A percentile compares a stretch with the other conserved stretches of the same genome.
Evolutionary conservation across 2,888 invertebrate genomes (phyloP).

Genomic region (Amphipyra berbera): DNA sequence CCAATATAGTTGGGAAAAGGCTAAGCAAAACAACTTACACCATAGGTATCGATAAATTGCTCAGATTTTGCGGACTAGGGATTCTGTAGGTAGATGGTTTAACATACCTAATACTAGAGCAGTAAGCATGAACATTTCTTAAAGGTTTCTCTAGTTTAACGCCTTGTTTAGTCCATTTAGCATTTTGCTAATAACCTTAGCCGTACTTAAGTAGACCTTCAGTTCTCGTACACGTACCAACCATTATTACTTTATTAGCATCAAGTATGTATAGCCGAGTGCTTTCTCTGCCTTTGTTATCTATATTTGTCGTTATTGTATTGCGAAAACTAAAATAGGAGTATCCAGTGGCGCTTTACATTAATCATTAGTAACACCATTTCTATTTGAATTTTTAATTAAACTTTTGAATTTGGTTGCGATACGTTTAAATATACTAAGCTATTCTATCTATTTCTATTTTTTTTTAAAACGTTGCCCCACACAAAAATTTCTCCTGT

Average conservation of each 20-base stretch:
- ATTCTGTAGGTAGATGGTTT: too few species aligned
- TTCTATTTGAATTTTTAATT: too few species aligned
- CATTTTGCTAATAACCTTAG: slow-evolving; percentile 37
- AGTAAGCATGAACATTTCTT: neutral
- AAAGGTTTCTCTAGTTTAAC: slow-evolving; percentile 28
- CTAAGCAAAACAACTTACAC: too few species aligned
- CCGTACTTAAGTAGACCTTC: slow-evolving; percentile 17
- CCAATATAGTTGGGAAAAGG: too few species aligned
- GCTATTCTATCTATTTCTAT: too few species aligned
- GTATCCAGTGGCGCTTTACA: slow-evolving; percentile 3
- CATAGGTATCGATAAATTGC: too few species aligned
- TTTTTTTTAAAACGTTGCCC: too few species aligned
- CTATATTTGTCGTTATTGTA: slow-evolving; percentile 34
- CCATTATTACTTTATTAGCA: slow-evolving; percentile 28
- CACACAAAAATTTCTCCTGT: too few species aligned
- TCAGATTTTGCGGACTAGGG: too few species aligned
- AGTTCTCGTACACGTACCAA: slow-evolving; percentile 10
- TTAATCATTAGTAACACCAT: neutral
- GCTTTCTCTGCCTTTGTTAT: slow-evolving; percentile 53
- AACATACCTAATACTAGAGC: too few species aligned
- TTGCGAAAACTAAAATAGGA: slow-evolving; percentile 24
- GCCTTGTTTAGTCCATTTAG: slow-evolving; percentile 25
- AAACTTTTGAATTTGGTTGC: too few species aligned
- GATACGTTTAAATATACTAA: too few species aligned
- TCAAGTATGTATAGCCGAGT: slow-evolving; percentile 21